Evolutionary conservation across 2,113 vertebrate species (phyloP), one percentile per base, ranked within the genome.

Genomic region (Dicaeum eximium): DNA sequence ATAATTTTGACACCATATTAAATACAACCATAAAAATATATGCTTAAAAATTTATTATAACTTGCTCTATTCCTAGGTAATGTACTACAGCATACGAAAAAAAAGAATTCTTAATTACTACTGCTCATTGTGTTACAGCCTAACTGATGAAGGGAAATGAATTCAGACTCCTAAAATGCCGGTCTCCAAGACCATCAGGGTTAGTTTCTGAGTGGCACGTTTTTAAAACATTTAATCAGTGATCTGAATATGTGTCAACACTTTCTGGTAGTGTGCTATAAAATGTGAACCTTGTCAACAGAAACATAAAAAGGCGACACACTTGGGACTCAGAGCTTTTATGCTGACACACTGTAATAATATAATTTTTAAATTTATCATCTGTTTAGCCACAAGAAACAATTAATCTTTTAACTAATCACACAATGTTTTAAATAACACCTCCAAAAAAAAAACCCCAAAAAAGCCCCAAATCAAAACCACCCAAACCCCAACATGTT

Each of bases 201-300:
- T 98, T 98, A 98, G 97, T 97, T 98, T 98, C 93, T 98, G 98
- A 98, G 98, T 98, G 98, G 97, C 98, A 98, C 97, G 96, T 98
- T 98, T 98, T 97, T 87, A 98, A 98, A 98, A 98, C 98, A 98
- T 98, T 98, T 98, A 98, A 98, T 98, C 98, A 98, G 96, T 95
- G 94, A 97, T 98, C 97, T 97, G 97, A 98, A 97, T 98, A 97
- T 91, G 97, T 97, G 97, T 98, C 98, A 98, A 98, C 98, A 98
- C 98, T 97, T 98, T 98, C 97, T 97, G 98, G 96, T 97, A 86
- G 96, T 23, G 96, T 97, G 98, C 97, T 97, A 97, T 97, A 97
- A 98, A 98, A 98, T 2, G 93, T 96, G 97, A 98, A 98, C 97
- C 98, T 97, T 98, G 98, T 98, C 97, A 98, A 98, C 98, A 97